phyloP scores from a whole-genome alignment of 1,140 invertebrate species.

The Paraescarpia echinospica region DNA sequence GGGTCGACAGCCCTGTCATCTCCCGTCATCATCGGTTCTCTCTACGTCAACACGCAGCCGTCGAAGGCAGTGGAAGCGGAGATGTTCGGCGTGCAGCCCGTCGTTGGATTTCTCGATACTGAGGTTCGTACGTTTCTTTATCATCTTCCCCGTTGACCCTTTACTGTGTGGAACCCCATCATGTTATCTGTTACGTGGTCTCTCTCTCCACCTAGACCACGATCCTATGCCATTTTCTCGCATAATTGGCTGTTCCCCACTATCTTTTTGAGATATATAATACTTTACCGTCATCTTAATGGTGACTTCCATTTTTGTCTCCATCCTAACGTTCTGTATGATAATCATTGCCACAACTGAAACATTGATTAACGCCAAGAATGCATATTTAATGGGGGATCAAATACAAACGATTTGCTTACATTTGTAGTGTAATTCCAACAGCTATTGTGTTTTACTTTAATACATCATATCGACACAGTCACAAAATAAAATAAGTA shows the following conservation, averaged over 20 bases:
- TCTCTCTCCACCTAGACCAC: too few species aligned
- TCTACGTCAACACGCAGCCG: not conserved
- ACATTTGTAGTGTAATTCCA: not conserved
- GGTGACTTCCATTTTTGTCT: too few species aligned
- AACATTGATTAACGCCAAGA: not conserved
- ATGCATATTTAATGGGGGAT: not conserved
- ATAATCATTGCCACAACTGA: not conserved
- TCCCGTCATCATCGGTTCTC: not conserved
- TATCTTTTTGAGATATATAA: too few species aligned
- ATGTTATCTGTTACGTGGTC: too few species aligned
- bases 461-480: not conserved
- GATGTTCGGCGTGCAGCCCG: conserved; percentile 2
- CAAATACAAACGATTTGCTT: not conserved
- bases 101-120: not conserved
- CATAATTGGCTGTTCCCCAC: too few species aligned
- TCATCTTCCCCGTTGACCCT: not conserved
- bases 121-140: not conserved
- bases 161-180: not conserved
- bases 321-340: too few species aligned
- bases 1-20: not conserved
- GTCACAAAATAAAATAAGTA: too few species aligned
- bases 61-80: not conserved
- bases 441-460: not conserved
- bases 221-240: too few species aligned
- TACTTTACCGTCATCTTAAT: too few species aligned